Conservation (phyloP, 2,797 vertebrate species). For the Fistularia commersonii region DNA sequence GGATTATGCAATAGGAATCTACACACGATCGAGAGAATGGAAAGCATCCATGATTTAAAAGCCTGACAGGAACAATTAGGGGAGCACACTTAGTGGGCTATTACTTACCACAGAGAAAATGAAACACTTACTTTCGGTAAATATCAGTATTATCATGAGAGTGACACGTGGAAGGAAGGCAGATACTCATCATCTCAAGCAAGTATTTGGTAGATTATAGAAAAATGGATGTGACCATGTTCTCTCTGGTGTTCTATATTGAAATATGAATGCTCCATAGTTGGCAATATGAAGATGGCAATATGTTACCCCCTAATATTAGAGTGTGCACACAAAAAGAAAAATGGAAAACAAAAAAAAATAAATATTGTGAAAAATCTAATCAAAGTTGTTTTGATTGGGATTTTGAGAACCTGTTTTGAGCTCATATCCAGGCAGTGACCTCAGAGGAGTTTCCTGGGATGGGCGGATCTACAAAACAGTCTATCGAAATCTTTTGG, state of each 20-base stretch:
- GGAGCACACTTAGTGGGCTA: slow-evolving; percentile 58
- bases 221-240: background rate
- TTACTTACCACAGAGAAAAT: slow-evolving; percentile 68
- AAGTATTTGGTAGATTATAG: background rate
- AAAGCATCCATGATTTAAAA: slow-evolving; percentile 68
- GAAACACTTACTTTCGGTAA: slow-evolving; percentile 51
- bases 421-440: no score
- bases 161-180: slow-evolving; percentile 21
- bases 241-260: background rate
- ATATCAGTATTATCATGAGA: slow-evolving; percentile 33
- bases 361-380: no score
- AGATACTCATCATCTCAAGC: slow-evolving; percentile 25
- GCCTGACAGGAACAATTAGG: slow-evolving; percentile 77
- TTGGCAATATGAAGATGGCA: background rate
- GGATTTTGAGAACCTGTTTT: no score
- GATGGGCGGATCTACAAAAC: no score
- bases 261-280: background rate
- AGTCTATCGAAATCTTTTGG: no score
- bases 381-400: no score
- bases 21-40: slow-evolving; percentile 56
- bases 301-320: no score
- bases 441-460: no score
- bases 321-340: no score
- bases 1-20: slow-evolving; percentile 64
- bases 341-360: no score